Evolutionary conservation across 2,113 vertebrate genomes (phyloP).

Genomic region (Lepus timidus): DNA sequence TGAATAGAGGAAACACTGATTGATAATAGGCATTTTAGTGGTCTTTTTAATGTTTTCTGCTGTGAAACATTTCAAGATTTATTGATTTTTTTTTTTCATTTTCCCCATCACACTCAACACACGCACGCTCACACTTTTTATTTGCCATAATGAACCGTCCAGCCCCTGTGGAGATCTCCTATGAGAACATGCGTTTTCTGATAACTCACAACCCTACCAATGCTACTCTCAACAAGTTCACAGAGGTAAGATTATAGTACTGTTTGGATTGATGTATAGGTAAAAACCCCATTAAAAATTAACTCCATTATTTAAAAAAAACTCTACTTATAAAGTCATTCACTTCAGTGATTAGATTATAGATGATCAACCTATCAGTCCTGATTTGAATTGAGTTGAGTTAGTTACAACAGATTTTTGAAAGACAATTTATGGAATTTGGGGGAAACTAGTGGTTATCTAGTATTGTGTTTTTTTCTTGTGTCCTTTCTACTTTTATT

Average conservation of each 20-base stretch:
- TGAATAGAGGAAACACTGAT: slow-evolving; percentile 86
- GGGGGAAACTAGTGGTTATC: neutral
- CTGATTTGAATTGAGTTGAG: slow-evolving; percentile 39
- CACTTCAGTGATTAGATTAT: slow-evolving; percentile 22
- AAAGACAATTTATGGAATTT: slow-evolving; percentile 59
- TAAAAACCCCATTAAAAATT: slow-evolving; percentile 47
- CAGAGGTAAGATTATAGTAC: slow-evolving; percentile 91
- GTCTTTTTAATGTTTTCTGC: slow-evolving; percentile 91
- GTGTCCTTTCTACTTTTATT: slow-evolving; percentile 22
- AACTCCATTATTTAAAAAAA: slow-evolving; percentile 12
- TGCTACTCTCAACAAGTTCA: slow-evolving; percentile 98
- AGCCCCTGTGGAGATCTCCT: slow-evolving; percentile 98
- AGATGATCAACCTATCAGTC: neutral
- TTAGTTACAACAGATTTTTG: slow-evolving; percentile 63
- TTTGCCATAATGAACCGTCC: slow-evolving; percentile 99
- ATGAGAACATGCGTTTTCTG: slow-evolving; percentile 97
- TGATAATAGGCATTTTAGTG: slow-evolving; percentile 85
- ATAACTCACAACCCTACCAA: slow-evolving; percentile 99
- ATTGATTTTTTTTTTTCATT: slow-evolving; percentile 88
- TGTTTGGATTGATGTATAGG: neutral
- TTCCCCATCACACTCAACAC: slow-evolving; percentile 75
- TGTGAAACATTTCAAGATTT: slow-evolving; percentile 92
- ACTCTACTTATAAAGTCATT: neutral
- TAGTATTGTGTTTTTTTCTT: slow-evolving; percentile 29
- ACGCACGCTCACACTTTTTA: slow-evolving; percentile 77